Conservation (phyloP, 2,113 vertebrate genomes). For the Stictonetta naevosa region DNA sequence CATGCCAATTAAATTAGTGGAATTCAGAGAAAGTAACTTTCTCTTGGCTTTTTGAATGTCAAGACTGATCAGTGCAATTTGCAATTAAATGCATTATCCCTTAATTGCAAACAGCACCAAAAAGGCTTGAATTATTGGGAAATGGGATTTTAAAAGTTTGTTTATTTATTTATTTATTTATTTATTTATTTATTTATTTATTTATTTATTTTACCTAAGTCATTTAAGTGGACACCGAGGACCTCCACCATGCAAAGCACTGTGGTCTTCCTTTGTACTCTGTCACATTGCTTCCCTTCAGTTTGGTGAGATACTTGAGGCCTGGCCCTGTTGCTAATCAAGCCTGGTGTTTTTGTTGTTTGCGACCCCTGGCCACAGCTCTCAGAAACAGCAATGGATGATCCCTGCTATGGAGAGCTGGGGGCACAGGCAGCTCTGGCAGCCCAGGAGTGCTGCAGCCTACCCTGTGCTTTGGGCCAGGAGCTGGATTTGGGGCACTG, state of each 20-base stretch:
- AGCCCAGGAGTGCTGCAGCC: background rate
- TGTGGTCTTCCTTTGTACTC: background rate
- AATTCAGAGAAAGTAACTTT: conserved; percentile 4
- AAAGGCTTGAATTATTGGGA: background rate
- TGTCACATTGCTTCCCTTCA: accelerated
- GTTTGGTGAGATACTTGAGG: accelerated
- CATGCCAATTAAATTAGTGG: background rate
- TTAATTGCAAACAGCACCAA: background rate
- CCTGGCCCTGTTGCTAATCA: background rate
- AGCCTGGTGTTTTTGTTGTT: background rate
- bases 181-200: too few species aligned
- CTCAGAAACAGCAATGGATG: background rate
- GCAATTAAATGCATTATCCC: background rate
- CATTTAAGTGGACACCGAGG: background rate
- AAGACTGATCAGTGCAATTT: background rate
- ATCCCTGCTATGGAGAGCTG: accelerated
- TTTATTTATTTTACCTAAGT: background rate
- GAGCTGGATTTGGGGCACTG: background rate
- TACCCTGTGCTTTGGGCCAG: background rate
- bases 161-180: too few species aligned
- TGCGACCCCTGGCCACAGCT: background rate
- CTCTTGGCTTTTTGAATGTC: background rate
- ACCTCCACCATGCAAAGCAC: accelerated
- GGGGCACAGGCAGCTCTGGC: background rate
- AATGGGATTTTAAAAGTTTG: background rate